Evolutionary conservation across 2,113 vertebrate species (phyloP), one percentile per base, ranked within the genome.

Genomic region (Stegastes partitus): DNA sequence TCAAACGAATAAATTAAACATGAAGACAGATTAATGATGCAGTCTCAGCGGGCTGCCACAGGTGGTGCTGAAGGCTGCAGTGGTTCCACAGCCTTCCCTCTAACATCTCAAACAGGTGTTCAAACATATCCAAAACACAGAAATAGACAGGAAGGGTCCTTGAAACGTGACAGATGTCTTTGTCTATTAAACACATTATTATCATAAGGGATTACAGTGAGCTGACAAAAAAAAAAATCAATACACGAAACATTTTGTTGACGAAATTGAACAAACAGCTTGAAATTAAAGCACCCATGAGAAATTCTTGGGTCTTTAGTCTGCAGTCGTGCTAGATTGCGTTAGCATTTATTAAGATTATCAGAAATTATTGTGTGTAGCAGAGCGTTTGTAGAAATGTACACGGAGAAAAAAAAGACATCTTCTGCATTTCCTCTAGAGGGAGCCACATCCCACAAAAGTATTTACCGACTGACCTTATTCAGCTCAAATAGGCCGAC

Each of bases 371-470:
- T 44, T 14, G 15, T 44, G 15, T 44, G 49, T 21, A 45, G 44
- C 49, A 21, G 6, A 45, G 28, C 9, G 37, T 39, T 37, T 37
- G 16, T 21, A 5, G 22, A 51, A 3, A n/a, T n/a, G 42, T 10
- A 14, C 7, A 8, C n/a, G n/a, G n/a, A n/a, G n/a, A n/a, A 1
- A 37, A 42, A 11, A 14, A 1, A 8, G 3, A 2, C 51, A 7
- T 34, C 44, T 18, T 39, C 5, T 18, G 15, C 18, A 50, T 1
- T 16, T 61, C 85, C 92, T 82, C 80, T 86, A 92, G 92, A 84
- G 85, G 92, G 94, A 78, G 84, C 68, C 82, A 87, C 58, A 79
- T 11, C 23, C 67, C 26, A 77, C 67, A 58, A 56, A 74, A 84
- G 68, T 45, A 74, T 5, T 19, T 1, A 15, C 15, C 0, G 0